Evolutionary conservation across 2,113 vertebrate species (phyloP).

Genomic region (Podilymbus podiceps): DNA sequence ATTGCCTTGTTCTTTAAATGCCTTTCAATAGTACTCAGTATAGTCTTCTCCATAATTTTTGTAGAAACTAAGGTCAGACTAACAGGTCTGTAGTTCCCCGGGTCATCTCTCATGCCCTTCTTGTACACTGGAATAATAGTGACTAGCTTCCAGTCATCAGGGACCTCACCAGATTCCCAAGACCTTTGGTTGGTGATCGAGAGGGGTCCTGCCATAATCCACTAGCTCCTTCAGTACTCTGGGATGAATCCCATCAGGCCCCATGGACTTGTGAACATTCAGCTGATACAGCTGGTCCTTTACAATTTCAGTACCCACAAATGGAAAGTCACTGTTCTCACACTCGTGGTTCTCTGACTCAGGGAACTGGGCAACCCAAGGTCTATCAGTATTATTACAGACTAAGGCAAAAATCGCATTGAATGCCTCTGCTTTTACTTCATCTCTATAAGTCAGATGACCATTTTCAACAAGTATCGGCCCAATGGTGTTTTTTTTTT

Average conservation of each 20-base stretch:
- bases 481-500: neutral
- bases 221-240: too few relatives aligned
- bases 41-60: too few relatives aligned
- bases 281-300: neutral
- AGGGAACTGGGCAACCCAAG: neutral
- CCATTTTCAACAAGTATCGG: neutral
- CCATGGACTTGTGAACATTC: neutral
- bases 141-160: too few relatives aligned
- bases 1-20: neutral
- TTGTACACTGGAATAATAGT: too few relatives aligned
- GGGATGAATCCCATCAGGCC: neutral
- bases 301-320: neutral
- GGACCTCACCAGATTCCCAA: too few relatives aligned
- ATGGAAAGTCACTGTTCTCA: neutral
- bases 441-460: neutral
- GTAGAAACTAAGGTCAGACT: too few relatives aligned
- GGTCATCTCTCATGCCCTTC: too few relatives aligned
- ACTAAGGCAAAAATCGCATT: neutral
- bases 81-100: too few relatives aligned
- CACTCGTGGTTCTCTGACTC: neutral
- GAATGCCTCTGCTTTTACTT: too few relatives aligned
- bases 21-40: neutral
- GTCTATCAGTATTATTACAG: neutral
- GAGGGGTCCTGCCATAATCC: too few relatives aligned
- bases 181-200: too few relatives aligned